These are phyloP conservation scores for Bovichtus diacanthus DNA, from an alignment of 2,797 vertebrate species.

Conservation along the genomic window DNA sequence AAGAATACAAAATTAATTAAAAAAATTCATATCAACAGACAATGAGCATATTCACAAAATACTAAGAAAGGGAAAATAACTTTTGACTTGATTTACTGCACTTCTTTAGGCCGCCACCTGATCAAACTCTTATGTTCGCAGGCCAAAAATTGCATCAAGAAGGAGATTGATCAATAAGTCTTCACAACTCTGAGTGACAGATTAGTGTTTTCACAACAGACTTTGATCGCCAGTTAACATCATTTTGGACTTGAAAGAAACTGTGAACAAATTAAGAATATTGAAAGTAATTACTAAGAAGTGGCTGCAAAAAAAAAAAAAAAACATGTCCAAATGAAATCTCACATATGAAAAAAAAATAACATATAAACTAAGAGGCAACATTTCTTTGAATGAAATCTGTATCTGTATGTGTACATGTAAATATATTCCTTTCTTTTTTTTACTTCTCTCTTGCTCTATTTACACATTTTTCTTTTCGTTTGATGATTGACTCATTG, in stretches of 20 bases:
- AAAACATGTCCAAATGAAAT: background rate
- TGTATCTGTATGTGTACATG: no score
- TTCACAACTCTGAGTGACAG: background rate
- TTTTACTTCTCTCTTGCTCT: background rate
- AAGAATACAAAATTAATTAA: background rate
- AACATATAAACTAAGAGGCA: background rate
- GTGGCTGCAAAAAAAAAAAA: no score
- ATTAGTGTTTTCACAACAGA: slow-evolving; percentile 1
- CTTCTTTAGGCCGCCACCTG: background rate
- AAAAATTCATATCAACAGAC: background rate
- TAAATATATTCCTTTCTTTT: background rate
- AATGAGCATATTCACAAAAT: background rate
- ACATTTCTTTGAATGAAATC: background rate
- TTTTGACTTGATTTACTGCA: background rate
- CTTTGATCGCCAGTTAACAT: background rate
- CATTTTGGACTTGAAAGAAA: background rate
- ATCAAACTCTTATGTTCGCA: background rate
- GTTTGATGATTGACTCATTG: background rate
- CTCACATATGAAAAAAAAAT: background rate
- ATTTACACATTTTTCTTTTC: background rate
- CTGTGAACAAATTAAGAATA: background rate
- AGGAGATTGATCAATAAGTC: slow-evolving; percentile 10
- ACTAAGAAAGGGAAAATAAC: background rate
- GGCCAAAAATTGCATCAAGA: background rate
- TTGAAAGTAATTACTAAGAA: no score